Evolutionary conservation across 2,797 vertebrate species (phyloP).

Genomic region (Selene dorsalis): DNA sequence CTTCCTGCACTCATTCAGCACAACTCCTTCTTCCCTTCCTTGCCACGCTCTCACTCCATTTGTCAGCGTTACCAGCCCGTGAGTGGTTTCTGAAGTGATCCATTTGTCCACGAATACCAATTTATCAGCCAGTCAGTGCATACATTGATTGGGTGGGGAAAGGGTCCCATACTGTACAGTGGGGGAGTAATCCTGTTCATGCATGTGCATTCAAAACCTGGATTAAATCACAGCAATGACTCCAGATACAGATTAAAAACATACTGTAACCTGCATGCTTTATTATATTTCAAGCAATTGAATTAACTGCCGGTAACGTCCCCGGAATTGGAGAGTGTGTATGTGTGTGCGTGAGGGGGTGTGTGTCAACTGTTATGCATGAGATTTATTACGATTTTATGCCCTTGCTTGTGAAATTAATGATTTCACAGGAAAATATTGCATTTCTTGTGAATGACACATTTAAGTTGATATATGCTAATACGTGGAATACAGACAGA

Average conservation of each 20-base stretch:
- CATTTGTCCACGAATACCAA: constrained; percentile 82
- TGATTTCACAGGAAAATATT: constrained; percentile 69
- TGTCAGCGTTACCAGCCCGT: constrained; percentile 79
- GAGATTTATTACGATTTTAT: constrained; percentile 64
- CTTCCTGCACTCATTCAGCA: constrained; percentile 55
- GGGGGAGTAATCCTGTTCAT: constrained; percentile 68
- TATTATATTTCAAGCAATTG: constrained; percentile 48
- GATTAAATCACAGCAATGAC: constrained; percentile 66
- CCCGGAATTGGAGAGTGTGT: constrained; percentile 17
- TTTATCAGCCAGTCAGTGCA: constrained; percentile 82
- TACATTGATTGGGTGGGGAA: constrained; percentile 73
- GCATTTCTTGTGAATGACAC: constrained; percentile 69
- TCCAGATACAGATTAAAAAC: constrained; percentile 60
- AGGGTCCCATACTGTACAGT: constrained; percentile 52
- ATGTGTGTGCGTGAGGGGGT: neutral
- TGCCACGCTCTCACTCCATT: constrained; percentile 71
- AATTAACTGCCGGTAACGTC: constrained; percentile 53
- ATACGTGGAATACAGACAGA: constrained; percentile 72
- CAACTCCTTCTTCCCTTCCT: constrained; percentile 55
- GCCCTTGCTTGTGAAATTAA: constrained; percentile 61
- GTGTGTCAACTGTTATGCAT: constrained; percentile 32
- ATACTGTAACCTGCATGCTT: constrained; percentile 59
- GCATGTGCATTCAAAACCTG: constrained; percentile 57
- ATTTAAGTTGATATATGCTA: constrained; percentile 74
- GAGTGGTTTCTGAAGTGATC: constrained; percentile 81